phyloP scores from a whole-genome alignment of 2,888 invertebrate species.

The Tachina fera region DNA sequence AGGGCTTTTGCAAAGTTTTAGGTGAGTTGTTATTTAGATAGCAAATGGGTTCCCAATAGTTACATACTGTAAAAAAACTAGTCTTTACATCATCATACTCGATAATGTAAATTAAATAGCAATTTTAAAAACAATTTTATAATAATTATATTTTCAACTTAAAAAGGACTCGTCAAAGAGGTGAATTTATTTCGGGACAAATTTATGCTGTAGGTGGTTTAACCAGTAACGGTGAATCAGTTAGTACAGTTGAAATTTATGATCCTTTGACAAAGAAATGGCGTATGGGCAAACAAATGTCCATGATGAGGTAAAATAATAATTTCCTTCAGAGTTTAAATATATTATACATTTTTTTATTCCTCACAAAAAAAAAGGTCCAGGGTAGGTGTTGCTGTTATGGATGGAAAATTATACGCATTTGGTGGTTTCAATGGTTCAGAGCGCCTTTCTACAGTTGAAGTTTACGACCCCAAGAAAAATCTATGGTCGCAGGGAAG shows the following conservation, averaged over 20 bases:
- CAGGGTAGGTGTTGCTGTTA: slow-evolving; percentile 92
- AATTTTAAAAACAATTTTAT: not conserved
- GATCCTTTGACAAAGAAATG: slow-evolving; percentile 89
- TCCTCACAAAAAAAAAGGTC: slow-evolving; percentile 83
- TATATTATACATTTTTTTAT: not conserved
- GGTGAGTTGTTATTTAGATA: slow-evolving; percentile 68
- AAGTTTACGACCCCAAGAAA: slow-evolving; percentile 90
- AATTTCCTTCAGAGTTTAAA: not conserved
- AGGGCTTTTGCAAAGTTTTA: slow-evolving; percentile 89
- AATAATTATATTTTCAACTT: slow-evolving; percentile 23
- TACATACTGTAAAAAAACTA: too few relatives aligned
- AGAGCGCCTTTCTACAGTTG: slow-evolving; percentile 91
- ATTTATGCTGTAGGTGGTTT: slow-evolving; percentile 94
- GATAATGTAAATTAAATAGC: too few relatives aligned
- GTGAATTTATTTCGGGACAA: slow-evolving; percentile 89
- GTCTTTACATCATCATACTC: too few relatives aligned
- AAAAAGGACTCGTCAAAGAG: slow-evolving; percentile 88
- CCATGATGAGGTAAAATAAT: slow-evolving; percentile 85
- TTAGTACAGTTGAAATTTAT: slow-evolving; percentile 93
- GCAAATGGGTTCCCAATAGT: too few relatives aligned
- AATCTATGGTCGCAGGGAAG: slow-evolving; percentile 90
- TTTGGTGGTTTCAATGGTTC: slow-evolving; percentile 94
- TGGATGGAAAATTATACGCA: slow-evolving; percentile 90
- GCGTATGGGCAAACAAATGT: slow-evolving; percentile 92
- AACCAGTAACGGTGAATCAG: slow-evolving; percentile 91